A percentile compares a stretch with the other conserved stretches of the same genome.
Evolutionary conservation across 2,888 invertebrate species (phyloP).

Genomic region (Tridacna gigas): DNA sequence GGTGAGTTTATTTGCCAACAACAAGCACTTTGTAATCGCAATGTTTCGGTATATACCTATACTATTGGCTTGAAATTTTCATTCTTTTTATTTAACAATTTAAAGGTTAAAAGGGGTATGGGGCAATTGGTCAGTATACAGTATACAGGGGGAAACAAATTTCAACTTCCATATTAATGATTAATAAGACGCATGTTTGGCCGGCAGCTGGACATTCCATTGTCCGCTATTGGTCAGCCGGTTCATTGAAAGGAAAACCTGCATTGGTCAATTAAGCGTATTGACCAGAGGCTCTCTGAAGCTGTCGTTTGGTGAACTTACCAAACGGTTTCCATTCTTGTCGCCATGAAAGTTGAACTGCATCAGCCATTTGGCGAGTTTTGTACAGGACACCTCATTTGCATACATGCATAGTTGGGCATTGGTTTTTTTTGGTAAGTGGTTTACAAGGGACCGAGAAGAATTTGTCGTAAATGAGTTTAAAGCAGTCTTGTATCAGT

Average conservation of each 20-base stretch:
- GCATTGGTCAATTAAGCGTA: constrained; percentile 23
- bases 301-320: neutral
- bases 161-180: constrained; percentile 11
- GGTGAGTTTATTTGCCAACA: too few relatives aligned
- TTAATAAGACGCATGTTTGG: constrained; percentile 20
- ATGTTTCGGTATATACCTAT: too few relatives aligned
- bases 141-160: too few relatives aligned
- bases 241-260: constrained; percentile 22
- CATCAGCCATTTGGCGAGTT: constrained; percentile 6
- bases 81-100: too few relatives aligned
- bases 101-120: too few relatives aligned
- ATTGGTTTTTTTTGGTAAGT: too few relatives aligned
- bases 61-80: too few relatives aligned
- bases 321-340: neutral
- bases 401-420: neutral
- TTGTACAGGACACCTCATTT: neutral
- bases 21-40: too few relatives aligned
- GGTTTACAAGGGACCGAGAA: too few relatives aligned
- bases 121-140: too few relatives aligned
- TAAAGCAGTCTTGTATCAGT: too few relatives aligned
- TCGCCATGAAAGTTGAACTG: neutral
- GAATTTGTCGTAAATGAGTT: too few relatives aligned
- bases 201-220: constrained; percentile 10
- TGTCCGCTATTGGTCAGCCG: constrained; percentile 26
- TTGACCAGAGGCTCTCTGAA: constrained; percentile 15